Percentiles rank a stretch among this genome's conserved stretches.
Conservation (phyloP, 2,888 invertebrate genomes). For the Saturnia japonica region DNA sequence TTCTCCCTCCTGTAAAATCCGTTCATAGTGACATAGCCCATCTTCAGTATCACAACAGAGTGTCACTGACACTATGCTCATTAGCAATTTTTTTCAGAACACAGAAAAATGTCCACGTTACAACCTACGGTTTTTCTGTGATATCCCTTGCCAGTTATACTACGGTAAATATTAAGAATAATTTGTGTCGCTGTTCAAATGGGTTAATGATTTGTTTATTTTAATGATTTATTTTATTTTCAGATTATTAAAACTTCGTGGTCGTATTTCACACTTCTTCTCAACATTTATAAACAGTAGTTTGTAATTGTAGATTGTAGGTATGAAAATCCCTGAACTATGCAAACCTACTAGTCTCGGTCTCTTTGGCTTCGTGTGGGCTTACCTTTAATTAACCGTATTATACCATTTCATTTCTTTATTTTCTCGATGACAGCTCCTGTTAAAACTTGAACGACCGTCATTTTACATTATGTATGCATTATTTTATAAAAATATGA, state of each 20-base stretch:
- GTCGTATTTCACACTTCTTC: conserved; percentile 67
- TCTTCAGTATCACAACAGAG: too few species aligned
- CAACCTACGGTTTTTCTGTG: conserved; percentile 68
- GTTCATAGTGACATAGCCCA: too few species aligned
- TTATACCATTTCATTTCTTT: too few species aligned
- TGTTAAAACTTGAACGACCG: too few species aligned
- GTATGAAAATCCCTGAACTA: background rate
- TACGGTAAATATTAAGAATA: conserved; percentile 43
- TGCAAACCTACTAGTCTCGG: too few species aligned
- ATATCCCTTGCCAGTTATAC: conserved; percentile 61
- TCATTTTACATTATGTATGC: too few species aligned
- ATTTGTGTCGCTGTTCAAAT: background rate
- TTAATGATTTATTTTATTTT: conserved; percentile 27
- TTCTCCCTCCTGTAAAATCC: too few species aligned
- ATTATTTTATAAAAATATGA: too few species aligned
- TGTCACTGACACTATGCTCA: too few species aligned
- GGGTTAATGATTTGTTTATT: conserved; percentile 9
- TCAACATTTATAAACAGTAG: conserved; percentile 58
- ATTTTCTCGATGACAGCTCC: too few species aligned
- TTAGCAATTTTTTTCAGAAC: conserved; percentile 44
- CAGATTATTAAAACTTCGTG: conserved; percentile 67
- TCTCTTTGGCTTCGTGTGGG: too few species aligned
- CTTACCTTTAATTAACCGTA: too few species aligned
- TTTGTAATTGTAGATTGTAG: background rate
- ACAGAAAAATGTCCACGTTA: conserved; percentile 59